Percentiles rank a stretch among this genome's conserved stretches.
These are phyloP conservation scores for Epirrita christyi DNA, from an alignment of 2,888 invertebrate genomes.

Conservation along the genomic window DNA sequence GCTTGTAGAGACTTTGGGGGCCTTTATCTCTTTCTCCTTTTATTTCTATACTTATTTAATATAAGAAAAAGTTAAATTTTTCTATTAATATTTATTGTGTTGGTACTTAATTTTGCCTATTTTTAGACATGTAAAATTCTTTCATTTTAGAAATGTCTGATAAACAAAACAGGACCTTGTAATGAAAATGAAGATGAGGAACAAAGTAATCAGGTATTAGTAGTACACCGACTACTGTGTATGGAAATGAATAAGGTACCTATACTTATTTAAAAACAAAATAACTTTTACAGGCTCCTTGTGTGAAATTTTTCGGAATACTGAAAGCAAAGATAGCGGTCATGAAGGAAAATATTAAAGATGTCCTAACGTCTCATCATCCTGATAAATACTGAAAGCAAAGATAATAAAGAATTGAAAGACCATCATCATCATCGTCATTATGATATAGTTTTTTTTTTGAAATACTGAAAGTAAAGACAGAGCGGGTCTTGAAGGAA, in stretches of 20 bases:
- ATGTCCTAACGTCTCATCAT: constrained; percentile 20
- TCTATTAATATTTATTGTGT: not conserved
- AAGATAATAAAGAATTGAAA: no score
- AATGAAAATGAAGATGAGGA: constrained; percentile 15
- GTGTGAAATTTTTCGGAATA: constrained; percentile 34
- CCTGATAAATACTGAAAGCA: no score
- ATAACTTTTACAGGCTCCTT: constrained; percentile 36
- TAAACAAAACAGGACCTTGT: constrained; percentile 36
- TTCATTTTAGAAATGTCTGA: constrained; percentile 46
- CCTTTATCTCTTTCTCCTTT: no score
- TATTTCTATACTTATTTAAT: no score
- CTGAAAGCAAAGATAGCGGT: constrained; percentile 45
- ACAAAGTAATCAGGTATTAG: constrained; percentile 10
- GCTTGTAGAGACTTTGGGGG: no score
- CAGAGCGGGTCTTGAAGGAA: constrained; percentile 42
- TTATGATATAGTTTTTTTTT: not conserved
- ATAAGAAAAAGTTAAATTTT: no score
- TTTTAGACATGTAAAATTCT: not conserved
- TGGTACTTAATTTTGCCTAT: not conserved
- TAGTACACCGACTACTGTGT: not conserved
- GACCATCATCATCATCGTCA: no score
- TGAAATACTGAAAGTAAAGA: constrained; percentile 39
- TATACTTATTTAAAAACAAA: no score
- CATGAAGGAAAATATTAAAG: constrained; percentile 49
- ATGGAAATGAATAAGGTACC: no score